Evolutionary conservation across 2,888 invertebrate genomes (phyloP).

Genomic region (Drosophila niveifrons): DNA sequence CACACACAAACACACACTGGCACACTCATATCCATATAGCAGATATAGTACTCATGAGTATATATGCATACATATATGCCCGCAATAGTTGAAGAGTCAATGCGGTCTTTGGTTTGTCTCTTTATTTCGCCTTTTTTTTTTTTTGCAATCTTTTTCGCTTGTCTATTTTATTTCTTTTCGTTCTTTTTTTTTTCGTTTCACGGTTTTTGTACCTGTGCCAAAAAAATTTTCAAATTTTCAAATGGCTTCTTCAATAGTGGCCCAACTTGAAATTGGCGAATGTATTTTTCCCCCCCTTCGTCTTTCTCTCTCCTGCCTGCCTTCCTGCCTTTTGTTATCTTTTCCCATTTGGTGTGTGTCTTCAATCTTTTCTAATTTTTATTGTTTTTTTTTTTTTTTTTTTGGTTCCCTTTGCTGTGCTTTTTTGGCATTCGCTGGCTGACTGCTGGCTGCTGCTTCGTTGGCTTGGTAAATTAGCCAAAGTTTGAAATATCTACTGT

Average conservation of each 20-base stretch:
- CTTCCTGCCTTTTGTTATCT: slow-evolving; percentile 45
- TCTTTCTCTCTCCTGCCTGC: neutral
- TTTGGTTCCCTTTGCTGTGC: neutral
- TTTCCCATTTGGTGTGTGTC: slow-evolving; percentile 63
- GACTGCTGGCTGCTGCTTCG: slow-evolving; percentile 7
- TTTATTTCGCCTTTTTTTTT: slow-evolving; percentile 73
- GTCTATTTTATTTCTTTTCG: slow-evolving; percentile 10
- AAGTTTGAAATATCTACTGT: slow-evolving; percentile 49
- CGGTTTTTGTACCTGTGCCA: slow-evolving; percentile 82
- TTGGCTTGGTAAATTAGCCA: slow-evolving; percentile 66
- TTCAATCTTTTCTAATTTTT: slow-evolving; percentile 65
- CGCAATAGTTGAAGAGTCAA: slow-evolving; percentile 78
- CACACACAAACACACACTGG: slow-evolving; percentile 36
- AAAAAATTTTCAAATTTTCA: slow-evolving; percentile 83
- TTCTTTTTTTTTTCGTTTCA: slow-evolving; percentile 41
- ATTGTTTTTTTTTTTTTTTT: slow-evolving; percentile 31
- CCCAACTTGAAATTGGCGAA: slow-evolving; percentile 65
- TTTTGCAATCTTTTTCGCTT: slow-evolving; percentile 28
- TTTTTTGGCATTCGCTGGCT: slow-evolving; percentile 48
- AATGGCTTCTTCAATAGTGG: slow-evolving; percentile 80
- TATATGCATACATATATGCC: slow-evolving; percentile 43
- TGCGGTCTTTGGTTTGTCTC: slow-evolving; percentile 79
- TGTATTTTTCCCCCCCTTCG: slow-evolving; percentile 47
- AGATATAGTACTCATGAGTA: slow-evolving; percentile 16
- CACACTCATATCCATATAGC: slow-evolving; percentile 21